These are phyloP conservation scores for Epinotia nisella DNA, from an alignment of 2,888 invertebrate genomes.

Conservation along the genomic window DNA sequence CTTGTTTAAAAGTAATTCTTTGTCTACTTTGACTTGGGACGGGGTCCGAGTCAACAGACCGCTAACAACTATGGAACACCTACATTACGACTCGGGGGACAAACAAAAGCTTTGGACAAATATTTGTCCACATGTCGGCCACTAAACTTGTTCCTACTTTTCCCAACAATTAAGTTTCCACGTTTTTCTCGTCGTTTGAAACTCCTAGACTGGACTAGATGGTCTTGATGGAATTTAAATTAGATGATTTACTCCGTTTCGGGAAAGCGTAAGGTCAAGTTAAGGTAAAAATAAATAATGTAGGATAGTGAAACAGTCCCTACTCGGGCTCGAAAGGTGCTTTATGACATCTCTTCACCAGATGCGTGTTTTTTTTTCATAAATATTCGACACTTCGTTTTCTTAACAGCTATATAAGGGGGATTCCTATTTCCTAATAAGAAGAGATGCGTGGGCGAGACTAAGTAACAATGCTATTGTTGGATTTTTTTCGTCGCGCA, in stretches of 20 bases:
- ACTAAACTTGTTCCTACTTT: conserved; percentile 27
- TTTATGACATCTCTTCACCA: no score
- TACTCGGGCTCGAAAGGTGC: background rate
- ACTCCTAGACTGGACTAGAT: conserved; percentile 5
- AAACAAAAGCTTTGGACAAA: conserved; percentile 36
- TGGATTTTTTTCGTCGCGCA: no score
- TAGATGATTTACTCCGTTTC: background rate
- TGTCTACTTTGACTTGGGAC: conserved; percentile 28
- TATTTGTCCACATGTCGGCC: conserved; percentile 33
- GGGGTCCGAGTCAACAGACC: conserved; percentile 39
- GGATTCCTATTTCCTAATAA: no score
- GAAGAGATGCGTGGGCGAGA: no score
- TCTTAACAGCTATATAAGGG: no score
- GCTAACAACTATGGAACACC: conserved; percentile 32
- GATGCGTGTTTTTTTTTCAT: no score
- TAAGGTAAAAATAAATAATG: conserved; percentile 10
- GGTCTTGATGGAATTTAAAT: conserved; percentile 9
- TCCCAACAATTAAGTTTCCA: conserved; percentile 21
- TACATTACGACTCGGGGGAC: conserved; percentile 33
- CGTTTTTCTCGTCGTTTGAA: conserved; percentile 15
- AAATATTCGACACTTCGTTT: no score
- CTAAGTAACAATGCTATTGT: no score
- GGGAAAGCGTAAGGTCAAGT: conserved; percentile 3
- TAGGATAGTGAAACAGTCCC: background rate
- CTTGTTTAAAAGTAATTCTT: conserved; percentile 44